A percentile compares a stretch with the other conserved stretches of the same genome.
phyloP scores from a whole-genome alignment of 35 echinoderm and acorn worm genomes.

The Apostichopus californicus region DNA sequence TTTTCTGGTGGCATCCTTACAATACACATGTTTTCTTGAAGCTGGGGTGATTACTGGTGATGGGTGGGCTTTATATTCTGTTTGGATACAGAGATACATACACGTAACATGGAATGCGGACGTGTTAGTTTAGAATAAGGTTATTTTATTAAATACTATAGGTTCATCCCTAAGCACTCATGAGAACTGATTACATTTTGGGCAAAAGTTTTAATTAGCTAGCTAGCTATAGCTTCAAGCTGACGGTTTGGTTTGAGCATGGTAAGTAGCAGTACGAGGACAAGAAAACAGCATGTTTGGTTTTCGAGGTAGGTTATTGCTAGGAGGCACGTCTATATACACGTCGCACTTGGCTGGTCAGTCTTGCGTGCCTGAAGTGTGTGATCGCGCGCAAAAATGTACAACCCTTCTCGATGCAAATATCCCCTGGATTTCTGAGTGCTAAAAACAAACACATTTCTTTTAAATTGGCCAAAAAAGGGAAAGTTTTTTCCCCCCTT shows the following conservation, averaged over 20 bases:
- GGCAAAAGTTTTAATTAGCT: neutral
- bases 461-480: neutral
- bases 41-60: too few relatives aligned
- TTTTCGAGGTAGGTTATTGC: neutral
- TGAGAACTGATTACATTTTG: neutral
- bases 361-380: neutral
- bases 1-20: neutral
- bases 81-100: neutral
- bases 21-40: neutral
- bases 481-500: neutral
- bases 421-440: neutral
- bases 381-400: neutral
- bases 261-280: neutral
- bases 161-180: neutral
- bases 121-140: neutral
- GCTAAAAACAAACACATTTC: conserved; percentile 5
- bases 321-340: neutral
- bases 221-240: neutral
- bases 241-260: neutral
- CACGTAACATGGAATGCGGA: neutral
- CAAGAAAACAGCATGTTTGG: neutral
- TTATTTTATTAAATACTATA: neutral
- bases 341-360: neutral
- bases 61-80: too few relatives aligned
- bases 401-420: neutral